Conservation (phyloP, 2,113 vertebrate genomes). For the Mirza zaza region DNA sequence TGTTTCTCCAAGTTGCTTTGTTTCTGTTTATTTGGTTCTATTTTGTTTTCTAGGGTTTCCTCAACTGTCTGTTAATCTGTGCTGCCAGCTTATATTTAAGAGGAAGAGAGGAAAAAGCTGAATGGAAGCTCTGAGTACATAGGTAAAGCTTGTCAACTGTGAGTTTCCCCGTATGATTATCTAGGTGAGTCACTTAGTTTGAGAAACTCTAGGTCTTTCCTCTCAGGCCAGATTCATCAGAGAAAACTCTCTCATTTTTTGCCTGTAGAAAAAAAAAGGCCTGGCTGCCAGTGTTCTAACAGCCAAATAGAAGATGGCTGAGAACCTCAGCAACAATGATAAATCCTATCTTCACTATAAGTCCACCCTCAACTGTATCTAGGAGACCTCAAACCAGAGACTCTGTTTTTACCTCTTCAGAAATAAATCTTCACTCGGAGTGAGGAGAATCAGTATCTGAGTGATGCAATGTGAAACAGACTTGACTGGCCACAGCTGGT, state of each 20-base stretch:
- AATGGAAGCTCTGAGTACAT: slow-evolving; percentile 40
- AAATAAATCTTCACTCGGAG: slow-evolving; percentile 5
- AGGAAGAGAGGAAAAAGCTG: slow-evolving; percentile 15
- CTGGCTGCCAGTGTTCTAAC: background rate
- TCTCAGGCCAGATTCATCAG: background rate
- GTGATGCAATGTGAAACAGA: no score
- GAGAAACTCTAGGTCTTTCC: slow-evolving; percentile 18
- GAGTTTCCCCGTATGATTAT: background rate
- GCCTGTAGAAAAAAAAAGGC: background rate
- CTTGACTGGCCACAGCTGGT: no score
- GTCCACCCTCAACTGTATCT: background rate
- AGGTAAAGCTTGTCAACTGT: slow-evolving; percentile 23
- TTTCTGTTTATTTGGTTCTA: background rate
- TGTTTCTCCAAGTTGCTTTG: slow-evolving; percentile 35
- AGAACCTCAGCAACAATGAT: slow-evolving; percentile 4
- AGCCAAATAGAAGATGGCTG: background rate
- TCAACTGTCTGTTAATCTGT: slow-evolving; percentile 17
- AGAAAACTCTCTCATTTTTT: background rate
- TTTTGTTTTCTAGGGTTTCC: slow-evolving; percentile 27
- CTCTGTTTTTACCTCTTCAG: slow-evolving; percentile 11
- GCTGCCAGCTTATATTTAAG: slow-evolving; percentile 9
- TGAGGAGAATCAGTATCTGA: no score
- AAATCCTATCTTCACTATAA: slow-evolving; percentile 17
- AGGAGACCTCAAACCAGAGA: slow-evolving; percentile 22
- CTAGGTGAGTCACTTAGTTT: background rate